These are phyloP conservation scores for Centropus unirufus DNA, from an alignment of 2,113 vertebrate species.

Conservation along the genomic window DNA sequence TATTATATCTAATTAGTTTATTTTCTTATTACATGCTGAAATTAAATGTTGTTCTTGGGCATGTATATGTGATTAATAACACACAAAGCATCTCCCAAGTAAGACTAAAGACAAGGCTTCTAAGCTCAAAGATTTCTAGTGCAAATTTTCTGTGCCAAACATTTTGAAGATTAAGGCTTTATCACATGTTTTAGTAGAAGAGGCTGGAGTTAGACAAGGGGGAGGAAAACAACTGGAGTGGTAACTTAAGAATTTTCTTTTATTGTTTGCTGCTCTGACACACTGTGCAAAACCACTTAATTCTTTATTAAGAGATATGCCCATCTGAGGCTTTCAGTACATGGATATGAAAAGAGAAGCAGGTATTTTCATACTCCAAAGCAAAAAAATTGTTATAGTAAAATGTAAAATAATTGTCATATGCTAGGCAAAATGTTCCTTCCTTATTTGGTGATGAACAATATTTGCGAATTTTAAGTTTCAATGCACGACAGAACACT, in stretches of 20 bases:
- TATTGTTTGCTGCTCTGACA: background rate
- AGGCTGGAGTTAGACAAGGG: background rate
- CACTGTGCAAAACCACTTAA: background rate
- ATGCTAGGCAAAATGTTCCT: background rate
- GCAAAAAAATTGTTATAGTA: background rate
- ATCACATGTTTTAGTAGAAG: background rate
- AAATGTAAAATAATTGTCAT: background rate
- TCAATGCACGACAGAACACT: background rate
- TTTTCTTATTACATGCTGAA: slow-evolving; percentile 43
- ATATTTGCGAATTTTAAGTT: background rate
- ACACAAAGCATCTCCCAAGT: background rate
- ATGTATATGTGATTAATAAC: background rate
- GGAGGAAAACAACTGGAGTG: background rate
- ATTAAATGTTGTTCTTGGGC: slow-evolving; percentile 12
- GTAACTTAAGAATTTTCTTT: background rate
- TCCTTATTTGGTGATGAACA: background rate
- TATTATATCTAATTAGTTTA: slow-evolving; percentile 60
- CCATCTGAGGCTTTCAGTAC: background rate
- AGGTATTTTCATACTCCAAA: background rate
- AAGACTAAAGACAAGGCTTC: background rate
- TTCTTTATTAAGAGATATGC: background rate
- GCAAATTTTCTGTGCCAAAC: background rate
- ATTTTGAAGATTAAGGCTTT: background rate
- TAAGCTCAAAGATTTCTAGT: background rate
- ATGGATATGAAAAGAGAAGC: background rate